Percentiles rank a stretch among this genome's conserved stretches.
phyloP scores from a whole-genome alignment of 2,113 vertebrate species.

The Apteryx mantelli region DNA sequence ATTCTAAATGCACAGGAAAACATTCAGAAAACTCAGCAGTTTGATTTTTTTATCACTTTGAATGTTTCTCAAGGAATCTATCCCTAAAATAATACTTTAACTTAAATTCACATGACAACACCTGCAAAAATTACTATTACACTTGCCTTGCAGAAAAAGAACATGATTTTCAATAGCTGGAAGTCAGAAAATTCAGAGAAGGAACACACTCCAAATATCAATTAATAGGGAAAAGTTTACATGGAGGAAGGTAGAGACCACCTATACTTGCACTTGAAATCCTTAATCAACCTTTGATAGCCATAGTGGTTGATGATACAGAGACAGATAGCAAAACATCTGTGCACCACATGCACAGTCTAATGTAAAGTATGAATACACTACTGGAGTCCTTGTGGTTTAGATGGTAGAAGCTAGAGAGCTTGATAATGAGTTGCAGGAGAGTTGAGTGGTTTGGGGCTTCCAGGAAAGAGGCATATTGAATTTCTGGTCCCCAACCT shows the following conservation, averaged over 20 bases:
- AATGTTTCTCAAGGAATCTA: neutral
- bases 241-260: neutral
- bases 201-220: constrained; percentile 10
- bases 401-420: neutral
- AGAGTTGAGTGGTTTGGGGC: neutral
- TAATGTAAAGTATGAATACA: neutral
- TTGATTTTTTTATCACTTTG: neutral
- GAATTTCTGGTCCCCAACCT: neutral
- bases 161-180: constrained; percentile 41
- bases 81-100: neutral
- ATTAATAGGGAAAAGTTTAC: neutral
- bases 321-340: neutral
- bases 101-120: neutral
- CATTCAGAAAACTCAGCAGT: neutral
- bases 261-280: neutral
- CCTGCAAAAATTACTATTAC: constrained; percentile 16
- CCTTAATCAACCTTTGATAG: neutral
- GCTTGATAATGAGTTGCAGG: neutral
- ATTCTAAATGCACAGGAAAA: neutral
- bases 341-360: neutral
- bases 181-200: constrained; percentile 37
- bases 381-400: neutral
- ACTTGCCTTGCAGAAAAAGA: constrained; percentile 24
- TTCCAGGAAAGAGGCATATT: neutral
- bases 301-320: neutral